Evolutionary conservation across 2,113 vertebrate species (phyloP).

Genomic region (Andinoacara biseriatus): DNA sequence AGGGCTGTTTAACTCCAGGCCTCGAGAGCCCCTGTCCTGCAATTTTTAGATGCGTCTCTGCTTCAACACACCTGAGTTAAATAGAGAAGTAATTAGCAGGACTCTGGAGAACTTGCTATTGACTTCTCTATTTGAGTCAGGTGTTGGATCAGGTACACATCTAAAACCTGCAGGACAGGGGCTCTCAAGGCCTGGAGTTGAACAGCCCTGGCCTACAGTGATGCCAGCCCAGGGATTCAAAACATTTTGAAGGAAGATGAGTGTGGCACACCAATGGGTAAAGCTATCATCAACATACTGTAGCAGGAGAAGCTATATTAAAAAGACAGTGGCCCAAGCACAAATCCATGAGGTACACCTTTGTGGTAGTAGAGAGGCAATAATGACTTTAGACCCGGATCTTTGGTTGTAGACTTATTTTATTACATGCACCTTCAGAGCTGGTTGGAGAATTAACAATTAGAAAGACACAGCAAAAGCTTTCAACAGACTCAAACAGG

Average conservation of each 20-base stretch:
- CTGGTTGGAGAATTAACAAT: slow-evolving; percentile 67
- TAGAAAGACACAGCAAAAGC: slow-evolving; percentile 65
- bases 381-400: neutral
- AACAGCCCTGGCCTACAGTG: too few species aligned
- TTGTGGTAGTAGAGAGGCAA: neutral
- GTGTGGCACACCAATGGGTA: neutral
- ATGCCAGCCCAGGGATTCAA: too few species aligned
- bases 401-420: slow-evolving; percentile 54
- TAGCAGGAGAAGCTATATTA: neutral
- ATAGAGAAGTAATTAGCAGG: too few species aligned
- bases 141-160: too few species aligned
- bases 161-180: too few species aligned
- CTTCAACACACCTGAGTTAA: too few species aligned
- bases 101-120: too few species aligned
- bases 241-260: neutral
- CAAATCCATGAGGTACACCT: neutral
- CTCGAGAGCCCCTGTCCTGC: too few species aligned
- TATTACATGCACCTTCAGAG: slow-evolving; percentile 82
- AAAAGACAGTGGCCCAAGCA: neutral
- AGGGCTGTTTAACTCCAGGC: too few species aligned
- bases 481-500: slow-evolving; percentile 66
- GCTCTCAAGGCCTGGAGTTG: too few species aligned
- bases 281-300: neutral
- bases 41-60: too few species aligned
- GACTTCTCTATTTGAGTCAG: too few species aligned